Conservation (phyloP, 2,888 invertebrate genomes). For the Mythimna impura region DNA sequence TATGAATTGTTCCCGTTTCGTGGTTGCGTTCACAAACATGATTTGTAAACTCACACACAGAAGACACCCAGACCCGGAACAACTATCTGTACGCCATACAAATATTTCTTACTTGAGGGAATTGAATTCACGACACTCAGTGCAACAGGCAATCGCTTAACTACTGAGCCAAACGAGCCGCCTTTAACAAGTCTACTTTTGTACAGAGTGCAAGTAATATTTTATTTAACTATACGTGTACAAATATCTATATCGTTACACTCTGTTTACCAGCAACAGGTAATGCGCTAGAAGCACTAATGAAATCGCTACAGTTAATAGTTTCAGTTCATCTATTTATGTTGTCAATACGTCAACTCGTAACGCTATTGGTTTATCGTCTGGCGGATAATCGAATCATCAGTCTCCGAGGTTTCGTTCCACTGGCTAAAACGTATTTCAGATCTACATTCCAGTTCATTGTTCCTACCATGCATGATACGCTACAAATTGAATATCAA, state of each 20-base stretch:
- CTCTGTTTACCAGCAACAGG: slow-evolving; percentile 33
- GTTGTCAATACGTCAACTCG: slow-evolving; percentile 31
- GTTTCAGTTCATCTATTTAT: slow-evolving; percentile 38
- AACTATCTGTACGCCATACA: too few species aligned
- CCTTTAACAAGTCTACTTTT: too few species aligned
- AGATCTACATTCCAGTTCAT: slow-evolving; percentile 36
- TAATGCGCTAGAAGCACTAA: slow-evolving; percentile 21
- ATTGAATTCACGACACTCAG: too few species aligned
- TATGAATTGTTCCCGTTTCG: too few species aligned
- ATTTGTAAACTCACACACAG: too few species aligned
- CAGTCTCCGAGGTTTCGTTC: slow-evolving; percentile 45
- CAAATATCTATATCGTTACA: not conserved
- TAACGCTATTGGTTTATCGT: slow-evolving; percentile 44
- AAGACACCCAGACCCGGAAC: too few species aligned
- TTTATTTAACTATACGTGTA: not conserved
- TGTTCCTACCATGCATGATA: slow-evolving; percentile 33
- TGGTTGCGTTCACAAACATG: too few species aligned
- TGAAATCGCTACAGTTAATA: slow-evolving; percentile 33
- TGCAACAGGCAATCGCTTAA: too few species aligned
- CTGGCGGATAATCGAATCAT: slow-evolving; percentile 48
- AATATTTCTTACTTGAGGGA: too few species aligned
- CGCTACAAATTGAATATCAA: slow-evolving; percentile 50
- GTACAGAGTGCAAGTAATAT: not conserved
- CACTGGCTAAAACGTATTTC: slow-evolving; percentile 35
- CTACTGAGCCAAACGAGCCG: too few species aligned